phyloP scores from a whole-genome alignment of 1,140 invertebrate species.

The Scaptomyza montana region DNA sequence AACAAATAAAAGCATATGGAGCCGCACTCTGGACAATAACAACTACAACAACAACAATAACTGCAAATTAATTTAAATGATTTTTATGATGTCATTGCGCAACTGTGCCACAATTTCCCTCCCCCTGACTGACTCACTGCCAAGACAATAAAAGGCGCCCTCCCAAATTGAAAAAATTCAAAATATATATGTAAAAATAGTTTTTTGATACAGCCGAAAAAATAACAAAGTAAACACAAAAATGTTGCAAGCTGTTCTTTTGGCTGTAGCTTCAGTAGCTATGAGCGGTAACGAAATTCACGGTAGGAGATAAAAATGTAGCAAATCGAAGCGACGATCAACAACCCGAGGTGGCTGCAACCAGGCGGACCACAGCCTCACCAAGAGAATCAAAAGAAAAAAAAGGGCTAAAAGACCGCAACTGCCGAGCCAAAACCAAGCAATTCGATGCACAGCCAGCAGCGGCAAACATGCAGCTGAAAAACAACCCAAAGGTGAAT shows the following conservation, averaged over 20 bases:
- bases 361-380: conserved; percentile 23
- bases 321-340: conserved; percentile 81
- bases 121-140: not conserved
- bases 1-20: conserved; percentile 82
- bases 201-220: not conserved
- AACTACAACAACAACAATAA: conserved; percentile 39
- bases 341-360: conserved; percentile 66
- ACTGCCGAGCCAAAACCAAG: conserved; percentile 26
- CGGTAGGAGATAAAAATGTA: conserved; percentile 82
- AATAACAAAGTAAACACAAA: not conserved
- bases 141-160: conserved; percentile 11
- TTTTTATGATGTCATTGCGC: conserved; percentile 81
- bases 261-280: conserved; percentile 63
- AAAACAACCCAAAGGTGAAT: conserved; percentile 8
- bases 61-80: conserved; percentile 81
- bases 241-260: conserved; percentile 51
- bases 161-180: conserved; percentile 14
- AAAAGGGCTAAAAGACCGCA: conserved; percentile 21
- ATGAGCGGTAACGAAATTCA: conserved; percentile 80
- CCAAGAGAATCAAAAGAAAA: not conserved
- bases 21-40: conserved; percentile 11
- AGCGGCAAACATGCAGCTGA: conserved; percentile 15
- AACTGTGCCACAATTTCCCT: conserved; percentile 56
- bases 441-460: conserved; percentile 50
- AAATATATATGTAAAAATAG: not conserved